These are phyloP conservation scores for Samia ricini DNA, from an alignment of 1,140 invertebrate species.

Conservation along the genomic window DNA sequence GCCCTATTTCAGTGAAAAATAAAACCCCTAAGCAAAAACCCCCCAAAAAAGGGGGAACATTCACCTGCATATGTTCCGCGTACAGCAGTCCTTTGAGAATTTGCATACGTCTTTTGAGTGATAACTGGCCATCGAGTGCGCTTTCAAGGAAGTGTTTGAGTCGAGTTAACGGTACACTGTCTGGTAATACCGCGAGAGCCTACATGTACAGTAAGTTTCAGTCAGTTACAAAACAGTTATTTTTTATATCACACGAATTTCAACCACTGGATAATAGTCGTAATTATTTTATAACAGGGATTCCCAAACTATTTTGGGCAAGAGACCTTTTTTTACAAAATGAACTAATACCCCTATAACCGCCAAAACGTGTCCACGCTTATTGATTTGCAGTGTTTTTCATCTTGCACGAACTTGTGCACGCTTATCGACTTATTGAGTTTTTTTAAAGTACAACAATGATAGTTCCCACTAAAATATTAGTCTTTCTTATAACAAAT, in stretches of 20 bases:
- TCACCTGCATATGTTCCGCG: constrained; percentile 87
- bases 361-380: too few species aligned
- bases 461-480: too few species aligned
- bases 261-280: not conserved
- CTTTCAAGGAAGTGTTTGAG: constrained; percentile 88
- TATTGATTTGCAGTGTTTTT: too few species aligned
- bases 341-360: too few species aligned
- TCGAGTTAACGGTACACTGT: constrained; percentile 84
- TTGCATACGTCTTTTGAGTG: constrained; percentile 84
- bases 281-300: not conserved
- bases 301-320: too few species aligned
- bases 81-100: constrained; percentile 89
- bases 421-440: too few species aligned
- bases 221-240: too few species aligned
- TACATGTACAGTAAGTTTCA: constrained; percentile 39
- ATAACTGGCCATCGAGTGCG: constrained; percentile 85
- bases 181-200: constrained; percentile 86
- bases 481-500: too few species aligned
- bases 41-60: not conserved
- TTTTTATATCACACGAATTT: not conserved
- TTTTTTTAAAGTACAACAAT: too few species aligned
- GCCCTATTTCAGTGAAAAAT: not conserved
- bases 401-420: too few species aligned
- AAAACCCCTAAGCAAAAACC: too few species aligned
- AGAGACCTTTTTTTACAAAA: too few species aligned